These are phyloP conservation scores for Gonioctena quinquepunctata DNA, from an alignment of 1,140 invertebrate species.

Conservation along the genomic window DNA sequence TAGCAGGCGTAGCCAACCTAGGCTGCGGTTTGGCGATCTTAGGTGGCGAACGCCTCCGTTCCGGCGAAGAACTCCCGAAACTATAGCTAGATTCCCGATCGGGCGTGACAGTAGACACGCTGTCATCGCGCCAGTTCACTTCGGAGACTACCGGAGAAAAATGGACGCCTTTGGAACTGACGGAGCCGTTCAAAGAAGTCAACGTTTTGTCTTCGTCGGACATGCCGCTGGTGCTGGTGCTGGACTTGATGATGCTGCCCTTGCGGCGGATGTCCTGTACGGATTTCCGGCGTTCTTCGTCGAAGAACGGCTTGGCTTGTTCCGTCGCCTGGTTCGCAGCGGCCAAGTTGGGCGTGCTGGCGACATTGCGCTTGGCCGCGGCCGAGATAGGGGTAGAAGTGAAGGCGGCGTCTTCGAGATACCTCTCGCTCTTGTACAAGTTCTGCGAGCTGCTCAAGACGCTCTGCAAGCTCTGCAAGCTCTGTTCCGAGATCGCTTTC, in stretches of 20 bases:
- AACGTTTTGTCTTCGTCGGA: constrained; percentile 55
- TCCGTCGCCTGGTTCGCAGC: constrained; percentile 52
- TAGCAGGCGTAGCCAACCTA: neutral
- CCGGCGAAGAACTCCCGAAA: constrained; percentile 34
- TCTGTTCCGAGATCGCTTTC: constrained; percentile 52
- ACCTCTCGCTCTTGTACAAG: neutral
- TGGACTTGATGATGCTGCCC: constrained; percentile 45
- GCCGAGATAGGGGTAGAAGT: constrained; percentile 21
- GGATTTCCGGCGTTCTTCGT: constrained; percentile 60
- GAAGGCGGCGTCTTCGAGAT: neutral
- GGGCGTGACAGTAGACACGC: constrained; percentile 48
- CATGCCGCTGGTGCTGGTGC: constrained; percentile 44
- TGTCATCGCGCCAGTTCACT: constrained; percentile 68
- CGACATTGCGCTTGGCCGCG: constrained; percentile 2
- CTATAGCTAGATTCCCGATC: constrained; percentile 43
- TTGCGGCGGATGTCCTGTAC: constrained; percentile 57
- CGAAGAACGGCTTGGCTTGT: constrained; percentile 43
- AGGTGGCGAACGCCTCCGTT: constrained; percentile 16
- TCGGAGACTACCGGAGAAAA: constrained; percentile 75
- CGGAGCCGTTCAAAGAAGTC: constrained; percentile 57
- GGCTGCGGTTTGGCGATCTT: constrained; percentile 22
- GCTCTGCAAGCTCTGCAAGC: constrained; percentile 43
- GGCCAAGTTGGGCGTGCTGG: constrained; percentile 68
- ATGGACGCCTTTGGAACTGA: constrained; percentile 62
- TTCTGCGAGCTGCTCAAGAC: constrained; percentile 32